Base-by-base conservation (phyloP, 2,797 vertebrate species). In the Leuciscus waleckii region DNA sequence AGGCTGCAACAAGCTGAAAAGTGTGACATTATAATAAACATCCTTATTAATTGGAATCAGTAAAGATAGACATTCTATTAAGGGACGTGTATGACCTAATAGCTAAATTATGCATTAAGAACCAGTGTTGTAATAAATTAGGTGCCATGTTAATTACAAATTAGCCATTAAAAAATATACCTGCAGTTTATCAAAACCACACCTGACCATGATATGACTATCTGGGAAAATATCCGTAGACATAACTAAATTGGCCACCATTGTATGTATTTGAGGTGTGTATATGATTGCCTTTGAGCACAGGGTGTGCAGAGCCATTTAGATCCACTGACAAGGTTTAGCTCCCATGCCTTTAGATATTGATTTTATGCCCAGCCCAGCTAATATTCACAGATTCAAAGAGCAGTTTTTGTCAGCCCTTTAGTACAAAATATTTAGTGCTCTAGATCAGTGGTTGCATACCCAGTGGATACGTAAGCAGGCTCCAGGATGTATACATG, bases 241-340 rank as follows among this genome's bases (percentile, higher is more conserved):
- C 29, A 16, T 21, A 75, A 51, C 73, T 51, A 65, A 75, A 51
- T 4, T 74, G 56, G 26, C 51, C 54, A 35, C 4, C 5, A 1
- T 46, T 81, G 67, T 49, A 63, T 74, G 39, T 74, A 16, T 43
- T 14, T 46, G 37, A 63, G 43, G 41, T 74, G 49, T 43, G 49
- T 29, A n/a, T 81, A 43, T 74, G 70, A 46, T 41, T 82, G 51
- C 56, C 51, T 67, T 49, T 76, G 61, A 39, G 43, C n/a, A 11
- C 29, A 26, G 87, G 39, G 86, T 86, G 88, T 90, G 88, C 90
- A 92, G 90, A 93, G 86, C 89, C 86, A 91, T 92, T 90, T 91
- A 82, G 89, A 91, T 91, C 85, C 83, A 91, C 84, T 88, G 91
- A 90, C 88, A 87, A 91, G 90, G 89, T 88, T 86, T 70, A 86